Base-by-base conservation (phyloP, 2,888 invertebrate genomes). In the Biston stratarius region DNA sequence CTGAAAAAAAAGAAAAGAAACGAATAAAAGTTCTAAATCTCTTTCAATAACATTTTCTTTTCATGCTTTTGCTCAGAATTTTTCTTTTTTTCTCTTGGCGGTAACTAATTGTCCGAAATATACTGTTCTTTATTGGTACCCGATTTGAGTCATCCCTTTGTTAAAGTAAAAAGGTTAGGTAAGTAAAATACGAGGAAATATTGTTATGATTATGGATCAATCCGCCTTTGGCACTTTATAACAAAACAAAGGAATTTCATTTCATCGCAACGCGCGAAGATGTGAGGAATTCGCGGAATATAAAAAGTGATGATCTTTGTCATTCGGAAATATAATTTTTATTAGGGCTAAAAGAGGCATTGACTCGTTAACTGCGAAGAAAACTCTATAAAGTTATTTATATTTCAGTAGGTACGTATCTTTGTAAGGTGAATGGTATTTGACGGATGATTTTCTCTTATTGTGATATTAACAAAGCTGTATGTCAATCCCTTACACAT, bases 271-370 rank as follows among this genome's bases (percentile, higher is more conserved):
- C 34, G 51, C 42, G 48, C 42, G 33, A 57, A 59, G 58, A 60
- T 15, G 48, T 51, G 48, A 61, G 10, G 38, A 48, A 59, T 65
- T 57, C 42, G 6, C 40, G 40, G 47, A 60, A 65, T 45, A 65
- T 49, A n/a, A 58, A 52, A 64, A 62, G 55, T 49, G 60, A 73
- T 62, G 55, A 60, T 57, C 48, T 70, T 70, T 69, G 66, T 72
- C 66, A 65, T 62, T 61, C 70, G 52, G 61, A 70, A 72, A 74
- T 72, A 69, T 66, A 15, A 57, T 62, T 70, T 69, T 69, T 68
- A 69, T 71, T 71, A 51, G 51, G 59, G 40, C 64, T 64, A 48
- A 40, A 56, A 42, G 63, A 53, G 57, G 58, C 63, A 67, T 64
- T 71, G 70, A 65, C 71, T 67, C 44, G 48, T 63, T 48, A 72